Evolutionary conservation across 2,888 invertebrate species (phyloP), one percentile per base, ranked within the genome.

Genomic region (Margaritifera margaritifera): DNA sequence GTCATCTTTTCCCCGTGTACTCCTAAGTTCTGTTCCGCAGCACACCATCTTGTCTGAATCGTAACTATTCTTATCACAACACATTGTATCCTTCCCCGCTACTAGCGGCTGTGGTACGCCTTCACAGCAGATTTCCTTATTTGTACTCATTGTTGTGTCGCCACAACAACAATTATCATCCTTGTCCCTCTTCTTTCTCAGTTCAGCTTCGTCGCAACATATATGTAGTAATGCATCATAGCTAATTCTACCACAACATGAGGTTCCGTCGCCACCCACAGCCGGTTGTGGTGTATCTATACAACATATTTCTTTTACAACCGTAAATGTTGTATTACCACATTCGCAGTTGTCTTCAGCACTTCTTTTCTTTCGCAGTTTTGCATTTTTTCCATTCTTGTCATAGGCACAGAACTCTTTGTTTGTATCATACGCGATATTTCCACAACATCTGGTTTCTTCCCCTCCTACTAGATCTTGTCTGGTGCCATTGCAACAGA

Each of bases 401-500:
- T n/a, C n/a, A n/a, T n/a, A n/a, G n/a, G n/a, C n/a, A 56, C 73
- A 73, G n/a, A 69, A 60, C 24, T 69, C 58, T 18, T n/a, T 68
- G 22, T 24, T 27, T n/a, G 15, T 8, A 22, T 70, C 62, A 25
- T 62, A 73, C 22, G 68, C 62, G 6, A 27, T 59, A 25, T 62
- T n/a, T 1, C 57, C 66, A 60, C 73, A 73, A 57, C 73, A 73
- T 31, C 42, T 24, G 0, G 68, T 70, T n/a, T n/a, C n/a, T n/a
- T n/a, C n/a, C 15, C 58, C 66, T 58, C 58, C 66, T 18, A 56
- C 60, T 24, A 71, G 66, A 0, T 62, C 64, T 56, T 71, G 68
- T 24, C 71, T 62, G n/a, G 51, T 66, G 4, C 74, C 74, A 50
- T 62, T 51, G 51, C 74, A 74, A 59, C 74, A 74, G 42, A 71